Evolutionary conservation across 2,113 vertebrate species (phyloP).

Genomic region (Polyodon spathula): DNA sequence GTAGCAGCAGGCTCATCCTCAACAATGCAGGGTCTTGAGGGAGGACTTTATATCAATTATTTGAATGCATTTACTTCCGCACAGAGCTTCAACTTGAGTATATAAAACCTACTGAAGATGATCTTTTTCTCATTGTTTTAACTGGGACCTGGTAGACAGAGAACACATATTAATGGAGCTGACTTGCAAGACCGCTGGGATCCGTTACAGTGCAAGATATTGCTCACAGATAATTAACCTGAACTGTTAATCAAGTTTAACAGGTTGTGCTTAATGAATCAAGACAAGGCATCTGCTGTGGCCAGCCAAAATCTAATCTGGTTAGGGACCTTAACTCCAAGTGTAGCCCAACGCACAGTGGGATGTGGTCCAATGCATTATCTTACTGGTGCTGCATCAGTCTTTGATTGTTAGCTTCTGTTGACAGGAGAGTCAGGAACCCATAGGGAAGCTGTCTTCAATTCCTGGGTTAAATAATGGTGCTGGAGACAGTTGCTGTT

Average conservation of each 20-base stretch:
- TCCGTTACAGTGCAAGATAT: slow-evolving; percentile 43
- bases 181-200: slow-evolving; percentile 44
- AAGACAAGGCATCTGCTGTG: slow-evolving; percentile 57
- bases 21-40: too few relatives aligned
- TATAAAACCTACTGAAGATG: neutral
- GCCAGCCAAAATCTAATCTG: slow-evolving; percentile 38
- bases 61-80: neutral
- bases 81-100: neutral
- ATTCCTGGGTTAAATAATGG: slow-evolving; percentile 19
- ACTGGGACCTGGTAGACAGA: slow-evolving; percentile 49
- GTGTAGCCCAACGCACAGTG: slow-evolving; percentile 25
- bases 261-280: slow-evolving; percentile 65
- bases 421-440: slow-evolving; percentile 30
- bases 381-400: slow-evolving; percentile 30
- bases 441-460: slow-evolving; percentile 22
- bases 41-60: neutral
- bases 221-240: slow-evolving; percentile 53
- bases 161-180: slow-evolving; percentile 53
- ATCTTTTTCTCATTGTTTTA: slow-evolving; percentile 21
- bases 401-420: slow-evolving; percentile 24
- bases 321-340: slow-evolving; percentile 33
- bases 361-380: slow-evolving; percentile 21
- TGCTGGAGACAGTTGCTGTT: slow-evolving; percentile 23
- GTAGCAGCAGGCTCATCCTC: too few relatives aligned
- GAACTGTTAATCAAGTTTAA: slow-evolving; percentile 57